Evolutionary conservation across 2,888 invertebrate species (phyloP).

Genomic region (Ditula angustiorana): DNA sequence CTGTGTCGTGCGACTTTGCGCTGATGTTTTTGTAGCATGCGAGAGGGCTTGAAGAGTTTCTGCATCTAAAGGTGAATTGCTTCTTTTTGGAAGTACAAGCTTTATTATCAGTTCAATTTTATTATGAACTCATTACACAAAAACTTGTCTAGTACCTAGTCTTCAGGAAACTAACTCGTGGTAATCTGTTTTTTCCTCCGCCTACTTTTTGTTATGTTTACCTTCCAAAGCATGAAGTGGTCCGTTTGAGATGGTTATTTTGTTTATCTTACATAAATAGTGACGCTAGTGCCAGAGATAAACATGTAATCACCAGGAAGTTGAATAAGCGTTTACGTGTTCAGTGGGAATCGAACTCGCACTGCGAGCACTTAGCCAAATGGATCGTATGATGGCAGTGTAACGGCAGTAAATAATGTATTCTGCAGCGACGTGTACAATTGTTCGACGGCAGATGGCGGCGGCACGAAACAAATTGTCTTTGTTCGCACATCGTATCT

Average conservation of each 20-base stretch:
- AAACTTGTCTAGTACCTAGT: constrained; percentile 8
- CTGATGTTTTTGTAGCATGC: constrained; percentile 23
- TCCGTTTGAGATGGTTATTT: constrained; percentile 12
- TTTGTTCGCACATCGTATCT: constrained; percentile 37
- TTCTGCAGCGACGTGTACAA: constrained; percentile 29
- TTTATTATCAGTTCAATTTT: not conserved
- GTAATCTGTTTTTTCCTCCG: constrained; percentile 12
- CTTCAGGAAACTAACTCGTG: not conserved
- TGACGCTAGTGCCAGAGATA: constrained; percentile 2
- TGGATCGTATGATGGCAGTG: constrained; percentile 26
- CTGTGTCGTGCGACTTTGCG: constrained; percentile 23
- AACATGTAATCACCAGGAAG: constrained; percentile 19
- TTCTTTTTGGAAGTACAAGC: not conserved
- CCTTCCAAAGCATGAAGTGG: constrained; percentile 16
- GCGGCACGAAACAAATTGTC: constrained; percentile 34
- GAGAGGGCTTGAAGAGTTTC: not conserved
- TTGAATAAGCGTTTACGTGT: constrained; percentile 7
- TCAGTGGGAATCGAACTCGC: constrained; percentile 22
- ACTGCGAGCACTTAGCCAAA: constrained; percentile 30
- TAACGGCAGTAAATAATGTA: constrained; percentile 39
- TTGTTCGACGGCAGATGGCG: constrained; percentile 33
- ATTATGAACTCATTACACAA: not conserved
- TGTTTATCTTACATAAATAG: constrained; percentile 21
- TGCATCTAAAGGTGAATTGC: not conserved
- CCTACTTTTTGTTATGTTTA: not conserved